phyloP scores from a whole-genome alignment of 2,797 vertebrate species.

The Liparis tanakae region DNA sequence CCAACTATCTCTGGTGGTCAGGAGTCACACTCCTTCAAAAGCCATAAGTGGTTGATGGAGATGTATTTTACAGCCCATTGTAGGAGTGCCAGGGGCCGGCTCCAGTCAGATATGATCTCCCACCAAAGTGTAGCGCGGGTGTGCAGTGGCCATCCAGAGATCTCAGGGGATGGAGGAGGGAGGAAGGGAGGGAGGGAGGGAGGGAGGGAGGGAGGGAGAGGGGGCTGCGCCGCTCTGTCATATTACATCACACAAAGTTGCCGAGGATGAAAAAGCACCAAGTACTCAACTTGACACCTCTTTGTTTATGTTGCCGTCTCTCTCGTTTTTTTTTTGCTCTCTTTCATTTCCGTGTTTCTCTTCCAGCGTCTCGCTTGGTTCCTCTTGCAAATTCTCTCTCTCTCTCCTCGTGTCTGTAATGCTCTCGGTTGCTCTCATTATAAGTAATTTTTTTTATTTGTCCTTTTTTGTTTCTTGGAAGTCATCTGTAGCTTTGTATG shows the following conservation, averaged over 20 bases:
- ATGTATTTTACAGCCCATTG: slow-evolving; percentile 72
- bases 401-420: slow-evolving; percentile 35
- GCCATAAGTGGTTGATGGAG: slow-evolving; percentile 79
- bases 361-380: slow-evolving; percentile 24
- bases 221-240: slow-evolving; percentile 31
- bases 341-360: slow-evolving; percentile 43
- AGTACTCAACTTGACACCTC: slow-evolving; percentile 42
- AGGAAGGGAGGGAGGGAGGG: too few relatives aligned
- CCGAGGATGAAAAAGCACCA: slow-evolving; percentile 40
- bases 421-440: slow-evolving; percentile 43
- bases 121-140: slow-evolving; percentile 57
- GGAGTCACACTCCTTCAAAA: slow-evolving; percentile 72
- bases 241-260: slow-evolving; percentile 55
- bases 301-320: slow-evolving; percentile 17
- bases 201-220: slow-evolving; percentile 22
- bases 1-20: slow-evolving; percentile 74
- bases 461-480: slow-evolving; percentile 58
- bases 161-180: slow-evolving; percentile 45
- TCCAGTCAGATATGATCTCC: slow-evolving; percentile 73
- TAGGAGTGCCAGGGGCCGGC: slow-evolving; percentile 62
- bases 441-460: slow-evolving; percentile 28
- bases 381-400: slow-evolving; percentile 44
- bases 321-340: slow-evolving; percentile 20
- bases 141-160: slow-evolving; percentile 47
- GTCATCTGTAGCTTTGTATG: slow-evolving; percentile 49